Conservation (phyloP, 2,888 invertebrate genomes). For the Campaea margaritaria region DNA sequence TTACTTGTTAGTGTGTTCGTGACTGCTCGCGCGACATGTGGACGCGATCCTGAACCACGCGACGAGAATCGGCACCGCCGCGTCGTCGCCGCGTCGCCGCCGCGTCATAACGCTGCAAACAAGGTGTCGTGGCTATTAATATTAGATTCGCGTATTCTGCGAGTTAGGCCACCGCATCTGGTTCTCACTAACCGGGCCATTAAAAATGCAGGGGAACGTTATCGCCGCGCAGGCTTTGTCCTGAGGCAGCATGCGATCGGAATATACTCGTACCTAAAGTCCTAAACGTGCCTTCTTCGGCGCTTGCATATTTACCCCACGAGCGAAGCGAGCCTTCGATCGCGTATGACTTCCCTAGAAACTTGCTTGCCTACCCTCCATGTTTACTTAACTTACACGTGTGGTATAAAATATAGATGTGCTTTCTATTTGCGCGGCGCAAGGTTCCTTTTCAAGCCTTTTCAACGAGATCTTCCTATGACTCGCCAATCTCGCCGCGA, state of each 20-base stretch:
- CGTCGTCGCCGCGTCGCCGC: too few relatives aligned
- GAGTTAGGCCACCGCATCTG: constrained; percentile 72
- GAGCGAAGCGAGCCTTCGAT: background rate
- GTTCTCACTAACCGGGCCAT: constrained; percentile 72
- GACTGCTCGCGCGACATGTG: background rate
- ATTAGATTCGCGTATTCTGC: constrained; percentile 78
- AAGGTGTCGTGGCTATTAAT: constrained; percentile 77
- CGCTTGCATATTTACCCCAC: constrained; percentile 7
- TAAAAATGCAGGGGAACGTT: constrained; percentile 77
- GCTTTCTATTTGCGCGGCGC: background rate
- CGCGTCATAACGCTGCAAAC: constrained; percentile 69
- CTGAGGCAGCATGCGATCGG: constrained; percentile 51
- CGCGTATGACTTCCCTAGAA: background rate
- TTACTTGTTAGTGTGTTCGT: too few relatives aligned
- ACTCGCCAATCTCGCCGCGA: too few relatives aligned
- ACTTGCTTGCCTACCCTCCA: background rate
- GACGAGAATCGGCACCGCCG: constrained; percentile 1
- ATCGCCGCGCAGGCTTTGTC: constrained; percentile 67
- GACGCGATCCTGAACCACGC: constrained; percentile 1
- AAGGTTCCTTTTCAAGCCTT: background rate
- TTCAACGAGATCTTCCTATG: too few relatives aligned
- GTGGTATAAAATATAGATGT: background rate
- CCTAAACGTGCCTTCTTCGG: constrained; percentile 20
- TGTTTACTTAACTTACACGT: background rate
- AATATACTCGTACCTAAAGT: constrained; percentile 15